These are phyloP conservation scores for Melangyna quadrimaculata DNA, from an alignment of 2,888 invertebrate genomes.

Conservation along the genomic window DNA sequence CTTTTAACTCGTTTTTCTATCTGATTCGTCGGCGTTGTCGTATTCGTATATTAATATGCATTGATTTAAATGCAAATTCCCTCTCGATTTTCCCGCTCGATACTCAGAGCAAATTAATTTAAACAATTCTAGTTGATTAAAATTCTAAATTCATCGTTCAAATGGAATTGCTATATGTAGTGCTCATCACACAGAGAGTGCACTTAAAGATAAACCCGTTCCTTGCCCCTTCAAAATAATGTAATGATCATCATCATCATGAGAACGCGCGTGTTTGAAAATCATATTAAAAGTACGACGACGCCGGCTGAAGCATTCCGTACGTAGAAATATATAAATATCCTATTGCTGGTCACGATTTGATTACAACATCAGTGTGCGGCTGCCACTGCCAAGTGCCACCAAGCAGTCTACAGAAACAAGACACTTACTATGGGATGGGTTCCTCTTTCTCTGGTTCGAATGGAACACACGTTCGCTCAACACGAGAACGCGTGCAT, in stretches of 20 bases:
- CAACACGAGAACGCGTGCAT: constrained; percentile 25
- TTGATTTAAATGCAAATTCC: constrained; percentile 64
- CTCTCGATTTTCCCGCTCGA: constrained; percentile 25
- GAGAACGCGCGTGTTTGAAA: constrained; percentile 30
- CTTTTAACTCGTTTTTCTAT: not conserved
- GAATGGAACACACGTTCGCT: constrained; percentile 36
- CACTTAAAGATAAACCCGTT: constrained; percentile 44
- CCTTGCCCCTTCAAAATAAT: not conserved
- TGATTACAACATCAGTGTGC: constrained; percentile 49
- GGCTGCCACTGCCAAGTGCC: constrained; percentile 20
- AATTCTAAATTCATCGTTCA: constrained; percentile 53
- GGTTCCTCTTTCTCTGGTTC: not conserved
- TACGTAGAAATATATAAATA: constrained; percentile 18
- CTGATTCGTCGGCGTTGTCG: not conserved
- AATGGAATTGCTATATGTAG: constrained; percentile 18
- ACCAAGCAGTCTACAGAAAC: constrained; percentile 52
- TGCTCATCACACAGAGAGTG: constrained; percentile 34
- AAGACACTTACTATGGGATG: constrained; percentile 21
- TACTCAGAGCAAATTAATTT: constrained; percentile 59
- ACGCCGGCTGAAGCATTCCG: not conserved
- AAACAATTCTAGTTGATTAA: constrained; percentile 68
- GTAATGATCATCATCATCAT: not conserved
- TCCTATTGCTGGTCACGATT: constrained; percentile 38
- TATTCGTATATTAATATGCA: constrained; percentile 1
- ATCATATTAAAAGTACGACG: constrained; percentile 1